phyloP scores from a whole-genome alignment of 2,113 vertebrate genomes.

The Actenoides hombroni region DNA sequence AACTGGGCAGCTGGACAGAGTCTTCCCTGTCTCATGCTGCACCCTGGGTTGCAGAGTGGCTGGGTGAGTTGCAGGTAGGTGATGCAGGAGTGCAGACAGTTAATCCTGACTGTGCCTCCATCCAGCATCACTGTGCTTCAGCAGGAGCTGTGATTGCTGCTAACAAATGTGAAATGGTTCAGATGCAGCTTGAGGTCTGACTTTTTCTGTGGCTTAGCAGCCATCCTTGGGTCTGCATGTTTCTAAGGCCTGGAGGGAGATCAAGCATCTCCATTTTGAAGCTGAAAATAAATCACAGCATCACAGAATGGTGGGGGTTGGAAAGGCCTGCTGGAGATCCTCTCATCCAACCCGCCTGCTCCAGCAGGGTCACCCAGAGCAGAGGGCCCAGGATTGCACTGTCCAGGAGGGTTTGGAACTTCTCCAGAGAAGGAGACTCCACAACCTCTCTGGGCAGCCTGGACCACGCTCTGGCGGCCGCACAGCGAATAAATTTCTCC shows the following conservation, averaged over 20 bases:
- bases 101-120: not conserved
- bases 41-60: not conserved
- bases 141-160: not conserved
- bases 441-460: not conserved
- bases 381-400: not conserved
- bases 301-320: not conserved
- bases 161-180: accelerated
- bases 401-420: not conserved
- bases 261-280: not conserved
- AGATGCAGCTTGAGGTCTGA: not conserved
- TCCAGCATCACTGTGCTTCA: accelerated
- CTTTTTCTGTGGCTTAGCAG: not conserved
- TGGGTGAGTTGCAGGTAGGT: not conserved
- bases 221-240: not conserved
- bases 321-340: not conserved
- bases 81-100: not conserved
- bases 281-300: accelerated
- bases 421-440: too few relatives aligned
- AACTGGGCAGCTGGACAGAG: not conserved
- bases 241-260: not conserved
- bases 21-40: not conserved
- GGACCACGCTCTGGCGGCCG: not conserved
- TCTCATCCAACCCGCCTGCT: not conserved
- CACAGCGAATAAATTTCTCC: not conserved
- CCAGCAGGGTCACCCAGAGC: not conserved